Evolutionary conservation across 2,113 vertebrate genomes (phyloP).

Genomic region (Ammodramus savannarum): DNA sequence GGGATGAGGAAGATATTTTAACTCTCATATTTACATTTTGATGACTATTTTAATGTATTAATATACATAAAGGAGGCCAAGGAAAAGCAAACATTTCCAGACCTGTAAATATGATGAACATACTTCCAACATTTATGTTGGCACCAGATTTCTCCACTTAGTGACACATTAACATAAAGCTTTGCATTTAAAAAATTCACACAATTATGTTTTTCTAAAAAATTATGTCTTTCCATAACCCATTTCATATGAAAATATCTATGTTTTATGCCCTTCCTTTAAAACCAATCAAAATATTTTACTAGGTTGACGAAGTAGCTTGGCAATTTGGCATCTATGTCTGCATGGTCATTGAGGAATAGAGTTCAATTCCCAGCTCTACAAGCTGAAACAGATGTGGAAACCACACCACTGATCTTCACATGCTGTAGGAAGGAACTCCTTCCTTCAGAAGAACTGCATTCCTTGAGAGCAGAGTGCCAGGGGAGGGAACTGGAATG

Average conservation of each 20-base stretch:
- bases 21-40: not conserved
- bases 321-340: not conserved
- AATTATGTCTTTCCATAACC: slow-evolving; percentile 14
- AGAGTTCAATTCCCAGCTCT: not conserved
- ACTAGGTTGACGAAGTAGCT: slow-evolving; percentile 25
- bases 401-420: not conserved
- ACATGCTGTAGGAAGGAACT: not conserved
- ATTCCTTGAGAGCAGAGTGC: not conserved
- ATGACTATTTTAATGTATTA: not conserved
- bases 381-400: not conserved
- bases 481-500: not conserved
- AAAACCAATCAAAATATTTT: slow-evolving; percentile 60
- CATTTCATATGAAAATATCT: slow-evolving; percentile 23
- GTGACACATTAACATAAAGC: slow-evolving; percentile 4
- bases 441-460: not conserved
- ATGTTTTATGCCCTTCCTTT: slow-evolving; percentile 4
- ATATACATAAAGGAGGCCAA: not conserved
- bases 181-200: slow-evolving; percentile 4
- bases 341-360: not conserved
- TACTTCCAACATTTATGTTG: slow-evolving; percentile 21
- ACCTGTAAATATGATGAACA: not conserved
- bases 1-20: not conserved
- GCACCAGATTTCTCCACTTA: slow-evolving; percentile 5
- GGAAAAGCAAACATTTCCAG: not conserved
- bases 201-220: not conserved